A percentile compares a stretch with the other conserved stretches of the same genome.
Conservation (phyloP, 2,888 invertebrate genomes). For the Andrena chrysosceles region DNA sequence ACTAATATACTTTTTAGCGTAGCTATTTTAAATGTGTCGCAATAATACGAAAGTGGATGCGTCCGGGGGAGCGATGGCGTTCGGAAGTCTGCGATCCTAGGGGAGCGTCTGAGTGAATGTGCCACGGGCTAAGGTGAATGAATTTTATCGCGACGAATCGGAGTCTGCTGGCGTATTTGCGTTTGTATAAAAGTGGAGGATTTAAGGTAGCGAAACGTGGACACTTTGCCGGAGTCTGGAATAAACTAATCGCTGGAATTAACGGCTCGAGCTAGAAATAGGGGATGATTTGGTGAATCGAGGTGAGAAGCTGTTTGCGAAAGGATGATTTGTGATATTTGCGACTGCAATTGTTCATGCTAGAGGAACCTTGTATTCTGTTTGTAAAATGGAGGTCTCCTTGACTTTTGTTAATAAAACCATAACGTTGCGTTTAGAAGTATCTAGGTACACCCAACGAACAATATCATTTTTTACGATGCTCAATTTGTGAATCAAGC, state of each 20-base stretch:
- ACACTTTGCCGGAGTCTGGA: no score
- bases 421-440: no score
- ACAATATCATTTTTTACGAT: slow-evolving; percentile 26
- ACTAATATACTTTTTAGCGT: slow-evolving; percentile 44
- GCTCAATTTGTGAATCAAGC: neutral
- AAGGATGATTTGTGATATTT: no score
- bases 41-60: slow-evolving; percentile 39
- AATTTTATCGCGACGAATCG: neutral
- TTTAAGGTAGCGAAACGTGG: neutral
- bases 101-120: neutral
- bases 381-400: no score
- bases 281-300: no score
- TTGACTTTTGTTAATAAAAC: no score
- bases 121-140: slow-evolving; percentile 36
- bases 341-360: no score
- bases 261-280: no score
- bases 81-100: neutral
- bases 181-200: neutral
- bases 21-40: slow-evolving; percentile 58
- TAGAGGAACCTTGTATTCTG: no score
- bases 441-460: no score
- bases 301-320: no score
- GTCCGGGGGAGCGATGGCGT: neutral
- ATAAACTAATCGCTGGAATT: no score
- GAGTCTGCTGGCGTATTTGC: neutral